Evolutionary conservation across 1,140 invertebrate species (phyloP).

Genomic region (Spodoptera litura): DNA sequence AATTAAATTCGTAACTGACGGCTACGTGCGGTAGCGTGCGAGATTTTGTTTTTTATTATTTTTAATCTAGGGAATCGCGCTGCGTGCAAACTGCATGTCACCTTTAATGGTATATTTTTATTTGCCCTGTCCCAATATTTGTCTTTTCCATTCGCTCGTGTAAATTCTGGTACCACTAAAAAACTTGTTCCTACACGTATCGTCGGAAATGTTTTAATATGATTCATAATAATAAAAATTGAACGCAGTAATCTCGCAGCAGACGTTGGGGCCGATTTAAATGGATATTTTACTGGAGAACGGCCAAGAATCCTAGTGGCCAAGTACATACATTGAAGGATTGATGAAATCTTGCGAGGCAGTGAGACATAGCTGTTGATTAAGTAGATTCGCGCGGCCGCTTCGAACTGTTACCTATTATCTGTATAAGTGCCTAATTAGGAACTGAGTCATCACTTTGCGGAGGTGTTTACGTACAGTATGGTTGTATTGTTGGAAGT

Average conservation of each 20-base stretch:
- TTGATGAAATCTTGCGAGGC: not conserved
- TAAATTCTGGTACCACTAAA: not conserved
- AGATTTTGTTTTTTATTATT: not conserved
- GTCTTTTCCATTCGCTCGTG: not conserved
- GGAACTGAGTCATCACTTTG: constrained; percentile 20
- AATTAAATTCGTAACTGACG: not conserved
- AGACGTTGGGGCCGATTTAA: not conserved
- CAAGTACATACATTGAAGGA: not conserved
- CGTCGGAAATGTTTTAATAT: not conserved
- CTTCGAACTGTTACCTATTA: not conserved
- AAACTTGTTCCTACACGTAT: not conserved
- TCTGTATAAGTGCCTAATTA: constrained; percentile 17
- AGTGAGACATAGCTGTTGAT: constrained; percentile 4
- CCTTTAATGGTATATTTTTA: not conserved
- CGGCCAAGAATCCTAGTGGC: constrained; percentile 16
- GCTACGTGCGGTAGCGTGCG: not conserved
- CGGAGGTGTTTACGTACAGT: not conserved
- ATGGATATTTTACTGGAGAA: constrained; percentile 12
- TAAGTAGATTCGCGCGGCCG: not conserved
- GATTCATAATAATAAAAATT: constrained; percentile 13
- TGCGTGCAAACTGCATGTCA: not conserved
- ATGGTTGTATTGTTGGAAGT: not conserved
- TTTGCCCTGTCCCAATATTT: constrained; percentile 7
- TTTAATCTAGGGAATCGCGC: not conserved
- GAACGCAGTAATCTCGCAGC: not conserved